These are phyloP conservation scores for Pollenia angustigena DNA, from an alignment of 2,888 invertebrate species.

Conservation along the genomic window DNA sequence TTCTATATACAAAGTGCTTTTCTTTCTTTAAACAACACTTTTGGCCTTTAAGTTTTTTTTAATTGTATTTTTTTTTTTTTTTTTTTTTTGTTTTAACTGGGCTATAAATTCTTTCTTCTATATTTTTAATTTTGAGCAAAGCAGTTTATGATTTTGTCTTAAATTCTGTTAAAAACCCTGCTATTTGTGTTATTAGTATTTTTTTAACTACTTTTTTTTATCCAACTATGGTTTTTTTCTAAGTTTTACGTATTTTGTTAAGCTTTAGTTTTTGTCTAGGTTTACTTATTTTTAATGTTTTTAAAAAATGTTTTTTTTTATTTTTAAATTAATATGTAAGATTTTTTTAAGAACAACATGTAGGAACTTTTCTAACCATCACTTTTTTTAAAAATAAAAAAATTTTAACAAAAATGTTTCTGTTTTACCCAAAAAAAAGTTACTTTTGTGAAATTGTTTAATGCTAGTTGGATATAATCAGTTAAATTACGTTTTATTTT, in stretches of 20 bases:
- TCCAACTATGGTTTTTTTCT: constrained; percentile 69
- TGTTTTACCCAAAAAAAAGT: not conserved
- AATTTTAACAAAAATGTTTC: not conserved
- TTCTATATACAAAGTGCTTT: constrained; percentile 66
- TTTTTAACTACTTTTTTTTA: constrained; percentile 65
- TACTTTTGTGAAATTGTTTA: not conserved
- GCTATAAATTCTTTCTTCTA: constrained; percentile 66
- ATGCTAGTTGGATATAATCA: not conserved
- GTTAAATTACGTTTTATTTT: not conserved
- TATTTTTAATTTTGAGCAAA: constrained; percentile 77
- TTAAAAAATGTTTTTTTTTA: constrained; percentile 56
- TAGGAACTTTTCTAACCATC: constrained; percentile 73
- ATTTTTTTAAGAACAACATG: constrained; percentile 61
- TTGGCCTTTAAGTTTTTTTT: constrained; percentile 60
- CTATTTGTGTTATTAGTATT: constrained; percentile 55
- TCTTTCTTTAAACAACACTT: constrained; percentile 57
- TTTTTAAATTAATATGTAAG: constrained; percentile 27
- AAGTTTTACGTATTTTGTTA: constrained; percentile 74
- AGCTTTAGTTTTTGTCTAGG: constrained; percentile 51
- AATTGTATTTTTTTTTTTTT: not conserved
- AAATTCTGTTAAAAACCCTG: constrained; percentile 65
- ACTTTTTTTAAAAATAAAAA: constrained; percentile 29
- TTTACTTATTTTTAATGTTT: constrained; percentile 70
- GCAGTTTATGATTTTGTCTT: constrained; percentile 69
- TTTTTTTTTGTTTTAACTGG: constrained; percentile 49